Evolutionary conservation across 2,113 vertebrate species (phyloP).

Genomic region (Callipepla californica): DNA sequence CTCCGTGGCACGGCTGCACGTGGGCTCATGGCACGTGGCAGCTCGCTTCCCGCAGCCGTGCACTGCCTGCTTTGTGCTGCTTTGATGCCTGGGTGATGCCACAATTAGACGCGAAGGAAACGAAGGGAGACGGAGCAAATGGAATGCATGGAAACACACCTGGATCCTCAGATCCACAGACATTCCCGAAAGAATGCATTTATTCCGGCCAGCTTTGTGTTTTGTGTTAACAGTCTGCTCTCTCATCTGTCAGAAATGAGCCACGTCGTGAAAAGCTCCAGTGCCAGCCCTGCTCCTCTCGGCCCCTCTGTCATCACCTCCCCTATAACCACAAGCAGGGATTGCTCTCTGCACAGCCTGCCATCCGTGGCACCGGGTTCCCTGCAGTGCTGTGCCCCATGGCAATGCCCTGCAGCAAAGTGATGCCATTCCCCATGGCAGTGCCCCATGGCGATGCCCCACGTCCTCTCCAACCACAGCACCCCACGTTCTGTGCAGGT

Average conservation of each 20-base stretch:
- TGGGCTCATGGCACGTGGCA: neutral
- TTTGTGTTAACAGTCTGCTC: neutral
- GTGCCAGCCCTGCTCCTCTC: conserved; percentile 42
- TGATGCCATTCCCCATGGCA: neutral
- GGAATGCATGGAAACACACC: neutral
- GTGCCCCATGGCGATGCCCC: too few species aligned
- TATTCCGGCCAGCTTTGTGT: neutral
- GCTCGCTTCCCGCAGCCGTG: neutral
- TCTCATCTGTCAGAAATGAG: conserved; percentile 59
- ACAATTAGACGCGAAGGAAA: neutral
- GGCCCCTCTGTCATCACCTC: neutral
- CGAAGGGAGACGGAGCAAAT: neutral
- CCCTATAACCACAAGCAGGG: neutral
- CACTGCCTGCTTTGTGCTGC: conserved; percentile 45
- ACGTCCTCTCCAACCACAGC: neutral
- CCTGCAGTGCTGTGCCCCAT: neutral
- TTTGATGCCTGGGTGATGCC: conserved; percentile 38
- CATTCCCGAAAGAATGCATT: accelerated
- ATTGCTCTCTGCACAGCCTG: neutral
- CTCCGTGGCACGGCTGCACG: neutral
- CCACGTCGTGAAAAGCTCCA: neutral
- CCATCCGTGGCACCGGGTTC: neutral
- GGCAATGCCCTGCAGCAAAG: neutral
- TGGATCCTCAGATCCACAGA: neutral
- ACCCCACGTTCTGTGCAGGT: neutral